These are phyloP conservation scores for Strigamia maritima DNA, from an alignment of 2,888 invertebrate species.

Conservation along the genomic window DNA sequence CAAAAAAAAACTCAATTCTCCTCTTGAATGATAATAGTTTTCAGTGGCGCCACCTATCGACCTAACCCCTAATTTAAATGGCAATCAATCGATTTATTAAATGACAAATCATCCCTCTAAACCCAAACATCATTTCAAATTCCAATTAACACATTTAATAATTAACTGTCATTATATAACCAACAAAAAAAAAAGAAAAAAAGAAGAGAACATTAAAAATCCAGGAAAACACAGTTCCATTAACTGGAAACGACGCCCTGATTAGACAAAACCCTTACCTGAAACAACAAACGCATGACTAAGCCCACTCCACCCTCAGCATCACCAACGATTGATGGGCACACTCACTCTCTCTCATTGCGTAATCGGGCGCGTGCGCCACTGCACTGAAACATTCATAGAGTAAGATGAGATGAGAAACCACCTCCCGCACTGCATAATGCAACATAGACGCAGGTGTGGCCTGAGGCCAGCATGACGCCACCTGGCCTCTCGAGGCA, in stretches of 20 bases:
- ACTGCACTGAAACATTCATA: slow-evolving; percentile 17
- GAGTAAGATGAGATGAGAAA: slow-evolving; percentile 20
- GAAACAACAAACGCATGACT: neutral
- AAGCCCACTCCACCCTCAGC: neutral
- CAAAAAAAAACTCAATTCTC: neutral
- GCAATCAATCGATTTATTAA: neutral
- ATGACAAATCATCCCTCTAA: neutral
- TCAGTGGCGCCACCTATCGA: neutral
- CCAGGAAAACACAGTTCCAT: neutral
- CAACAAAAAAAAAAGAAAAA: neutral
- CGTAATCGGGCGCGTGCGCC: slow-evolving; percentile 25
- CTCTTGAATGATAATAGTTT: neutral
- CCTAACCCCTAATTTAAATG: neutral
- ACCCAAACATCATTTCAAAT: neutral
- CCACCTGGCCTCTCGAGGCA: neutral
- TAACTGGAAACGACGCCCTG: neutral
- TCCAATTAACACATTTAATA: neutral
- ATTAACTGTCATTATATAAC: neutral
- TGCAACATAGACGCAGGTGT: neutral
- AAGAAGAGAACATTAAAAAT: too few relatives aligned
- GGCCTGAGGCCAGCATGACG: slow-evolving; percentile 1
- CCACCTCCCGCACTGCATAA: slow-evolving; percentile 11
- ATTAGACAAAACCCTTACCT: slow-evolving; percentile 9
- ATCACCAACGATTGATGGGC: neutral
- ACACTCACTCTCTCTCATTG: neutral